phyloP scores from a whole-genome alignment of 2,888 invertebrate species.

The Eilema griseolum region DNA sequence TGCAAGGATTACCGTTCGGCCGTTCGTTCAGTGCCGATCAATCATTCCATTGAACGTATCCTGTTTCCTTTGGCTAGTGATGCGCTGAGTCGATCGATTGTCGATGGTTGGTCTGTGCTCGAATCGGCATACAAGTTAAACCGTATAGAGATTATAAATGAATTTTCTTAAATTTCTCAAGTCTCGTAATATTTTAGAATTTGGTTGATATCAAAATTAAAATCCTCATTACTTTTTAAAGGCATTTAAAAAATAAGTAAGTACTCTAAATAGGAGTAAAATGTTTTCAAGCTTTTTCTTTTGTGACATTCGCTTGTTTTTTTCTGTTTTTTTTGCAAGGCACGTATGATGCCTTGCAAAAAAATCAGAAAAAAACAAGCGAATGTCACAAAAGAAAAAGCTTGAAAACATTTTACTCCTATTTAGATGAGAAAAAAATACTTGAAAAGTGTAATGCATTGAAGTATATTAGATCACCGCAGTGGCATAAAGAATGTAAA shows the following conservation, averaged over 20 bases:
- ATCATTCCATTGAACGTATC: conserved; percentile 86
- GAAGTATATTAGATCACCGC: not conserved
- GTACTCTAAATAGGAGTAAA: no score
- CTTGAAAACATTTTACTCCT: no score
- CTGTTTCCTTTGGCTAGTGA: conserved; percentile 81
- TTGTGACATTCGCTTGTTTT: no score
- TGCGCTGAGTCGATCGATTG: conserved; percentile 61
- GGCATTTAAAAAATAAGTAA: no score
- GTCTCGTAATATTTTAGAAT: no score
- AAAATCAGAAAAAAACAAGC: no score
- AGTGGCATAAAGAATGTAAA: not conserved
- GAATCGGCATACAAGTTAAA: not conserved
- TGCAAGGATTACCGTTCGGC: conserved; percentile 79
- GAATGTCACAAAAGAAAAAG: no score
- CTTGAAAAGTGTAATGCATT: not conserved
- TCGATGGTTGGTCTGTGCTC: conserved; percentile 41
- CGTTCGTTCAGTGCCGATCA: conserved; percentile 82
- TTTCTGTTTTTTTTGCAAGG: no score
- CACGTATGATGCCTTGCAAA: no score
- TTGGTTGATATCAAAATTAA: no score
- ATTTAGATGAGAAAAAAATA: not conserved
- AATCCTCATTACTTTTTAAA: no score
- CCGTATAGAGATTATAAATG: not conserved
- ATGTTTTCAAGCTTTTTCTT: no score
- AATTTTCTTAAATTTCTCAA: not conserved